phyloP scores from a whole-genome alignment of 2,888 invertebrate species.

The Hedychridium roseum region DNA sequence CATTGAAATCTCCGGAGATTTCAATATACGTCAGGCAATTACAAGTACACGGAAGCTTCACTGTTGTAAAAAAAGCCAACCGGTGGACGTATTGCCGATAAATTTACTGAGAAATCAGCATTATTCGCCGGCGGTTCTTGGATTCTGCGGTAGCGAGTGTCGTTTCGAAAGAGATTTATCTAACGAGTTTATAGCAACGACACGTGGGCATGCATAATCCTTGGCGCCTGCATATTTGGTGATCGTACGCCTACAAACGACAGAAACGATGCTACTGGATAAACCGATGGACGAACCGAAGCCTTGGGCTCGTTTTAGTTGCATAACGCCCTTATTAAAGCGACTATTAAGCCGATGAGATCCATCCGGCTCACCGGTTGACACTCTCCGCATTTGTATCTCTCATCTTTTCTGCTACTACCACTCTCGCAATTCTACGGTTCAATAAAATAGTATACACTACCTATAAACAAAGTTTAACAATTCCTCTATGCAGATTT shows the following conservation, averaged over 20 bases:
- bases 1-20: constrained; percentile 29
- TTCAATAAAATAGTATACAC: too few relatives aligned
- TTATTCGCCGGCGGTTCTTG: too few relatives aligned
- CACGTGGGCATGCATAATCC: constrained; percentile 7
- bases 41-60: too few relatives aligned
- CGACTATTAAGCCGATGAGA: constrained; percentile 36
- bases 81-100: too few relatives aligned
- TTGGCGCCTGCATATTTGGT: constrained; percentile 34
- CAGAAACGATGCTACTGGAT: background rate
- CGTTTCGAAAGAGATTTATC: background rate
- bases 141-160: background rate
- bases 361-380: constrained; percentile 25
- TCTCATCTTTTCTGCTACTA: too few relatives aligned
- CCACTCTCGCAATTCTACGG: too few relatives aligned
- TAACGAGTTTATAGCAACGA: background rate
- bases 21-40: constrained; percentile 12
- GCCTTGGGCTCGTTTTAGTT: constrained; percentile 56
- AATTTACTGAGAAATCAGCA: too few relatives aligned
- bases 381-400: constrained; percentile 10
- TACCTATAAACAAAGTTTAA: too few relatives aligned
- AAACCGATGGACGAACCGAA: constrained; percentile 13
- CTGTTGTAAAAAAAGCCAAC: too few relatives aligned
- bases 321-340: constrained; percentile 49
- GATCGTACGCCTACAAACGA: constrained; percentile 24
- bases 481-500: too few relatives aligned